Evolutionary conservation across 2,113 vertebrate genomes (phyloP), one percentile per base, ranked within the genome.

Genomic region (Brachyhypopomus gauderio): DNA sequence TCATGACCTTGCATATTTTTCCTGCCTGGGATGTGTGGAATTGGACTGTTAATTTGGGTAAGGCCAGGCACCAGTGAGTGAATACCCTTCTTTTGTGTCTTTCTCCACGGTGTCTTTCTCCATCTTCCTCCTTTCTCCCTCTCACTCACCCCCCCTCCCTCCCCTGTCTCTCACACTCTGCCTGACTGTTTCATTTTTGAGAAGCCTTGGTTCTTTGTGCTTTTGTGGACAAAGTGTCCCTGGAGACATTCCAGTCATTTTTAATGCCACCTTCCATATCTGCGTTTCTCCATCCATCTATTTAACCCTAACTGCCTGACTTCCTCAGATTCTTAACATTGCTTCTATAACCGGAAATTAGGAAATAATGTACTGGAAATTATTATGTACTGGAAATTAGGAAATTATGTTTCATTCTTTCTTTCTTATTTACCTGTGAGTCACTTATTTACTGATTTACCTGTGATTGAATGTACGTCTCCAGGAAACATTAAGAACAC

Each of bases 401-500:
- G 45, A 52, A 52, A 52, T 52, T 59, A 22, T 25, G 38, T 77
- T 9, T 72, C 2, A 73, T 9, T 27, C n/a, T 59, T 22, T 60
- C 27, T 55, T 27, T 19, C n/a, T 56, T 30, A 22, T n/a, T 25
- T 22, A 27, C 19, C 22, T 72, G 20, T n/a, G 3, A 58, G 14
- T 56, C 38, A 14, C 17, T 64, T 64, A 56, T 25, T 59, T 48
- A n/a, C 36, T 72, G 1, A 30, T 30, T 30, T 30, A 30, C 30
- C 30, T 30, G 11, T 52, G 45, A 14, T 11, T 52, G 45, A 52
- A 52, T 52, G 12, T 52, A 14, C 45, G 9, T 60, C 84, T 79
- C 80, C 89, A 99, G 98, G 98, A 52, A 98, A 98, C 92, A 99
- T 99, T 0, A 97, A 98, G 91, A 98, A 99, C 91, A 98, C 97